Conservation (phyloP, 2,113 vertebrate species). For the Copsychus sechellarum region DNA sequence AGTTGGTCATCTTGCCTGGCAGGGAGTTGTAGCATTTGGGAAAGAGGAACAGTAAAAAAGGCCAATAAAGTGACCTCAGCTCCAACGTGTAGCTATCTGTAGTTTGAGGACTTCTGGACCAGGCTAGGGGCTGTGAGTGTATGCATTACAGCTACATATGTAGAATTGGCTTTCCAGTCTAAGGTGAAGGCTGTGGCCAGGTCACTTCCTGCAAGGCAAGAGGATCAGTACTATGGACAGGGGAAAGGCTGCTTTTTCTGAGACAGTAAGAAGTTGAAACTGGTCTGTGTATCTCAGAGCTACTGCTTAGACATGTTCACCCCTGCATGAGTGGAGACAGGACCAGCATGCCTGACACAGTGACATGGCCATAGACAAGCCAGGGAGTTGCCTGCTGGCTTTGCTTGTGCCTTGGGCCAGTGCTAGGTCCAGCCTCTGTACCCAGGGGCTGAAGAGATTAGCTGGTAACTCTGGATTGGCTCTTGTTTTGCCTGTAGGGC, state of each 20-base stretch:
- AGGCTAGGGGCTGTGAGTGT: background rate
- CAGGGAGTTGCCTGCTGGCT: background rate
- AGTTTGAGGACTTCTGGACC: background rate
- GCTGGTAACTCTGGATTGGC: background rate
- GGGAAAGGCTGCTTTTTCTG: background rate
- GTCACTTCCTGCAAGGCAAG: background rate
- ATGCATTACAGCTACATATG: background rate
- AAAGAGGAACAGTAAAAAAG: background rate
- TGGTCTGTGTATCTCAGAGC: background rate
- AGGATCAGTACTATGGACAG: background rate
- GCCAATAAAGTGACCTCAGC: background rate
- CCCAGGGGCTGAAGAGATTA: background rate
- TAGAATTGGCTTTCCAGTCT: background rate
- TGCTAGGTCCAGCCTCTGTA: background rate
- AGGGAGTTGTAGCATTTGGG: background rate
- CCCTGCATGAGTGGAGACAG: background rate
- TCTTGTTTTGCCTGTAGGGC: background rate
- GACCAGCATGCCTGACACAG: fast-evolving
- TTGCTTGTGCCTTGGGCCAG: background rate
- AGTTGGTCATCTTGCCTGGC: background rate
- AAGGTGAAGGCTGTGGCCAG: background rate
- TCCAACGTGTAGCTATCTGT: background rate
- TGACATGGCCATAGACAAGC: background rate
- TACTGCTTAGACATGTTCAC: background rate
- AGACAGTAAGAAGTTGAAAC: background rate